A percentile compares a stretch with the other conserved stretches of the same genome.
These are phyloP conservation scores for Bubo scandiacus DNA, from an alignment of 2,113 vertebrate species.

Conservation along the genomic window DNA sequence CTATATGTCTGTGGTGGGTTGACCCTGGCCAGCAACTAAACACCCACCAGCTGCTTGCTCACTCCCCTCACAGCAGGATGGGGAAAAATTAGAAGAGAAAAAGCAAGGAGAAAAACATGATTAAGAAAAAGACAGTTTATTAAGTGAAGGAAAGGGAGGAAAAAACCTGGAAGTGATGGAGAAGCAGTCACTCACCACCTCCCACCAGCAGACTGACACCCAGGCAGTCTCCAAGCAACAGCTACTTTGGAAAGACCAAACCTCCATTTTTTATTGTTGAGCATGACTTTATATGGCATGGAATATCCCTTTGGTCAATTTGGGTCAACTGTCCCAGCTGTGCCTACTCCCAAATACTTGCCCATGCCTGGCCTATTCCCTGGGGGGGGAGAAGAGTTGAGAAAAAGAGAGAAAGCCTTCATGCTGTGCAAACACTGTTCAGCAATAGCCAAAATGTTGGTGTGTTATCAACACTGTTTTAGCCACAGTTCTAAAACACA, in stretches of 20 bases:
- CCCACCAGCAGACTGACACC: background rate
- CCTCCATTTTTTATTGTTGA: too few relatives aligned
- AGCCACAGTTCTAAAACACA: too few relatives aligned
- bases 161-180: background rate
- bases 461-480: background rate
- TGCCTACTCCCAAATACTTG: too few relatives aligned
- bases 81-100: background rate
- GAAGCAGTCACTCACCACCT: background rate
- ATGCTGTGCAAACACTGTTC: background rate
- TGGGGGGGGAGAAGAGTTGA: background rate
- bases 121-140: background rate
- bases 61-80: background rate
- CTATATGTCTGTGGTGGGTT: too few relatives aligned
- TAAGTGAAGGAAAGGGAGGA: background rate
- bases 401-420: background rate
- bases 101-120: background rate
- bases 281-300: too few relatives aligned
- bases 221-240: background rate
- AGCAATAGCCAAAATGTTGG: background rate
- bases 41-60: too few relatives aligned
- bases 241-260: too few relatives aligned
- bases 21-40: too few relatives aligned
- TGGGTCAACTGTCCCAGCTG: too few relatives aligned
- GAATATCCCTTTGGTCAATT: too few relatives aligned
- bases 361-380: background rate